Evolutionary conservation across 2,113 vertebrate species (phyloP).

Genomic region (Spea multiplicata): DNA sequence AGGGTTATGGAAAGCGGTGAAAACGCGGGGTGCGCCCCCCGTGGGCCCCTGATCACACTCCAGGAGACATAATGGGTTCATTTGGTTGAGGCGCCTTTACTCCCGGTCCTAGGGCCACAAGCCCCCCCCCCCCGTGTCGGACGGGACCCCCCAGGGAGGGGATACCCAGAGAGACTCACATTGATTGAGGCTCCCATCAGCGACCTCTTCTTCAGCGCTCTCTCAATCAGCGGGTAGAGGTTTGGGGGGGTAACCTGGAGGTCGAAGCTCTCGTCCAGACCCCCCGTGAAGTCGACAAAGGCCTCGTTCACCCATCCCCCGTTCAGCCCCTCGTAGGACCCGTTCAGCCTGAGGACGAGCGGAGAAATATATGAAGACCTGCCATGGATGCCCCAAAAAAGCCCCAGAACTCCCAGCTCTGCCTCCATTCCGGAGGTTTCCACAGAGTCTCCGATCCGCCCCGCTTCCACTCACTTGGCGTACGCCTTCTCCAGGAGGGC

Average conservation of each 20-base stretch:
- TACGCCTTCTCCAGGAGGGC: slow-evolving; percentile 68
- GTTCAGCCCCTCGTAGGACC: slow-evolving; percentile 66
- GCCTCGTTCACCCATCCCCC: slow-evolving; percentile 69
- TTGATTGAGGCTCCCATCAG: slow-evolving; percentile 67
- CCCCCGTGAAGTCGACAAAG: slow-evolving; percentile 73
- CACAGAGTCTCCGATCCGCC: background rate
- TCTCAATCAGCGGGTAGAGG: slow-evolving; percentile 58
- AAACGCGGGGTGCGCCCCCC: no score
- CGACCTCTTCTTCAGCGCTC: slow-evolving; percentile 60
- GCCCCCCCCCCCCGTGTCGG: no score
- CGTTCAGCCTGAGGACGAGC: slow-evolving; percentile 61
- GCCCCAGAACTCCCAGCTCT: no score
- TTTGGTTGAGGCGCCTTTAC: no score
- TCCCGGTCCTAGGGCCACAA: no score
- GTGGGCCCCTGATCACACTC: no score
- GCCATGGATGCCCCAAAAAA: no score
- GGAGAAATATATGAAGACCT: no score
- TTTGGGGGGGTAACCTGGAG: slow-evolving; percentile 51
- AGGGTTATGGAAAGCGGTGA: no score
- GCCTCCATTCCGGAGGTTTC: background rate
- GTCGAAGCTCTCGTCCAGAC: slow-evolving; percentile 60
- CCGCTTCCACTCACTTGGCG: slow-evolving; percentile 59
- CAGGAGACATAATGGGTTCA: no score
- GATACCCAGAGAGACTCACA: slow-evolving; percentile 47
- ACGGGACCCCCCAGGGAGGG: no score